These are phyloP conservation scores for Oreochromis tanganicae DNA, from an alignment of 2,113 vertebrate species.

Conservation along the genomic window DNA sequence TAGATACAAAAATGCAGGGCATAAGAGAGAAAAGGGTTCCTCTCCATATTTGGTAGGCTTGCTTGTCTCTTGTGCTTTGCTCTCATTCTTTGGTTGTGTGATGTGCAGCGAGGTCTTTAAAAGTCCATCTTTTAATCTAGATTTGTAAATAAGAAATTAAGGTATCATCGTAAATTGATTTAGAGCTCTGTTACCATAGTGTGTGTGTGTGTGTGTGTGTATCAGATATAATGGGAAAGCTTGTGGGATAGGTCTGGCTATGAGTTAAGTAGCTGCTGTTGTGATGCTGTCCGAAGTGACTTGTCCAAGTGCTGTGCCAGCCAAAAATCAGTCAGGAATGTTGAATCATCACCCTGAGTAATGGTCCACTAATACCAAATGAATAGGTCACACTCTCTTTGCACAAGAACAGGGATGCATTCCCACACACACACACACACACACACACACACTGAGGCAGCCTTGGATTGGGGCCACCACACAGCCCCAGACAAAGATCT, in stretches of 20 bases:
- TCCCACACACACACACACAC: not conserved
- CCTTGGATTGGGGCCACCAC: conserved; percentile 43
- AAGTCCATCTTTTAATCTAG: not conserved
- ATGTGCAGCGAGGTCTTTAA: not conserved
- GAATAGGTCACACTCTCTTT: conserved; percentile 19
- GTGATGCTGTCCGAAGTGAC: conserved; percentile 22
- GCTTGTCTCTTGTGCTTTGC: not conserved
- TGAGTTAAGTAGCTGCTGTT: conserved; percentile 10
- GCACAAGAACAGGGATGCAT: not conserved
- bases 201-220: not conserved
- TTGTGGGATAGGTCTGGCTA: not conserved
- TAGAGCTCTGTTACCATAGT: not conserved
- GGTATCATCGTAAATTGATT: not conserved
- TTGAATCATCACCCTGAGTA: conserved; percentile 60
- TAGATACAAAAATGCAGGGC: not conserved
- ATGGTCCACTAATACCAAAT: conserved; percentile 33
- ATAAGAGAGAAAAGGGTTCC: not conserved
- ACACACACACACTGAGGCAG: not conserved
- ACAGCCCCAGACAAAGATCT: conserved; percentile 40
- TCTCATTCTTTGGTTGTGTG: not conserved
- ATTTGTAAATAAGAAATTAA: not conserved
- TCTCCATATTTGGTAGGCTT: conserved; percentile 35
- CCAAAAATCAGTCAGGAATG: conserved; percentile 46
- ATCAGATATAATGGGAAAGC: not conserved
- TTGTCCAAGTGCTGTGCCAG: conserved; percentile 1